Conservation (phyloP, 2,113 vertebrate species). For the Vulpes vulpes region DNA sequence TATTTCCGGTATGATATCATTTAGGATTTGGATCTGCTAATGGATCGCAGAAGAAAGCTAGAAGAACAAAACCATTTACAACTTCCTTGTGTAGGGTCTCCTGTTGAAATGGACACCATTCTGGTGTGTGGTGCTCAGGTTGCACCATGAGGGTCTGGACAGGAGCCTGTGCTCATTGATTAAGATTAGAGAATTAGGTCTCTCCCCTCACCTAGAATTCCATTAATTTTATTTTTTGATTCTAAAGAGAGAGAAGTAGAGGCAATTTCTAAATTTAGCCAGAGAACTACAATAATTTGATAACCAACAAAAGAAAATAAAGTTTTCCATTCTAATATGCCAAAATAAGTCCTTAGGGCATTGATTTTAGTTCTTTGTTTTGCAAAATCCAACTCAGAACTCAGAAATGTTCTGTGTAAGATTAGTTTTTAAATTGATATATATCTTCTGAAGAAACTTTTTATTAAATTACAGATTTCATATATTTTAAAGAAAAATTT, state of each 20-base stretch:
- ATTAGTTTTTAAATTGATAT: conserved; percentile 39
- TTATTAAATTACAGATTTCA: conserved; percentile 50
- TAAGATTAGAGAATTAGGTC: not conserved
- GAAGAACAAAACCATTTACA: conserved; percentile 21
- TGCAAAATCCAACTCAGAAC: conserved; percentile 43
- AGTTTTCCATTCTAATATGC: conserved; percentile 3
- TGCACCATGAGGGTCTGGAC: not conserved
- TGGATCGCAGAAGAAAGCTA: conserved; percentile 36
- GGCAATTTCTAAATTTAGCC: conserved; percentile 39
- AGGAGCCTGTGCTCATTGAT: not conserved
- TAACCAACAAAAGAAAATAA: conserved; percentile 40
- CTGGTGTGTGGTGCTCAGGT: not conserved
- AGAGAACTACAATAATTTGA: conserved; percentile 11
- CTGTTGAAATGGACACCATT: not conserved
- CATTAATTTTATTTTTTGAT: conserved; percentile 50
- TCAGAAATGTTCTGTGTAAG: conserved; percentile 29
- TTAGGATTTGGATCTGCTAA: conserved; percentile 55
- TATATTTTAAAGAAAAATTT: conserved; percentile 59
- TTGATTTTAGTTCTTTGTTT: conserved; percentile 68
- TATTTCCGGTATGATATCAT: conserved; percentile 10
- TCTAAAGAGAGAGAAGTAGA: conserved; percentile 26
- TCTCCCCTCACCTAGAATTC: not conserved
- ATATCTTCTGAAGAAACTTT: conserved; percentile 56
- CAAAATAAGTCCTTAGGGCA: conserved; percentile 29
- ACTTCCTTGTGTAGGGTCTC: not conserved